Percentiles rank a stretch among this genome's conserved stretches.
These are phyloP conservation scores for Phorcus lineatus DNA, from an alignment of 2,888 invertebrate genomes.

Conservation along the genomic window DNA sequence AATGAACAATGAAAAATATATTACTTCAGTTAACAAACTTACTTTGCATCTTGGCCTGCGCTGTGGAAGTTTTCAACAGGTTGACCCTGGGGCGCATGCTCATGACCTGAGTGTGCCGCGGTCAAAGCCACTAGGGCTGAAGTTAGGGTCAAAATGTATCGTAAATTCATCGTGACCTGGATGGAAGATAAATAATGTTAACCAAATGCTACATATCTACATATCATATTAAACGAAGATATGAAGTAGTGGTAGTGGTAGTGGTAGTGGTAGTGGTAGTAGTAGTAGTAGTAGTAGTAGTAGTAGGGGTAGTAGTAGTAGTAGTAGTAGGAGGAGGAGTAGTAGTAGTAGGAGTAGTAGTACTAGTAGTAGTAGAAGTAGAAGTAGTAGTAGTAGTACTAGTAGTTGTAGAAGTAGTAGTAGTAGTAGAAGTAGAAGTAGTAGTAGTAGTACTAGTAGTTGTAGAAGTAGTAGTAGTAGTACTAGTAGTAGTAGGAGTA, in stretches of 20 bases:
- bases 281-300: background rate
- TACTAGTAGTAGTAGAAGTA: no score
- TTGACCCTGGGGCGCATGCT: background rate
- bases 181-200: background rate
- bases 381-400: no score
- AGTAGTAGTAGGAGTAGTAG: no score
- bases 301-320: background rate
- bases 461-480: no score
- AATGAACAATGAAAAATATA: no score
- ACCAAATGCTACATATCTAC: no score
- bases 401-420: no score
- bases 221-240: background rate
- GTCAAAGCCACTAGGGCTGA: background rate
- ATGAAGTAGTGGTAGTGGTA: background rate
- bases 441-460: no score
- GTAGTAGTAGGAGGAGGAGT: no score
- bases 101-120: background rate
- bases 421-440: no score
- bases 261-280: background rate
- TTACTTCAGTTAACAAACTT: background rate
- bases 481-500: no score
- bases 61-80: background rate
- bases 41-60: background rate
- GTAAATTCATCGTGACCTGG: conserved; percentile 7
- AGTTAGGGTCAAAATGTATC: background rate